These are phyloP conservation scores for Penaeus japonicus DNA, from an alignment of 1,140 invertebrate species.

Conservation along the genomic window DNA sequence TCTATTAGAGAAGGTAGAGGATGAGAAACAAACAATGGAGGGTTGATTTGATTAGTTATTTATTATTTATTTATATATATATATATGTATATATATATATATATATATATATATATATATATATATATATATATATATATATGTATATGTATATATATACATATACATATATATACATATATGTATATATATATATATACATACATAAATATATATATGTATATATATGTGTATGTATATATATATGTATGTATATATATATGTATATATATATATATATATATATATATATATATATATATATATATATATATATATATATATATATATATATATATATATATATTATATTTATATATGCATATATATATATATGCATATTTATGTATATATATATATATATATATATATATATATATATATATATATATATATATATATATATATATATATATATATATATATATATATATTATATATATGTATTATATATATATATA, in stretches of 20 bases:
- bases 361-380: background rate
- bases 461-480: background rate
- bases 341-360: background rate
- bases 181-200: background rate
- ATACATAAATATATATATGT: background rate
- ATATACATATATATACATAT: background rate
- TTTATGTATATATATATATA: background rate
- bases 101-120: constrained; percentile 18
- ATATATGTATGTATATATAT: background rate
- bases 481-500: background rate
- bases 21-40: too few relatives aligned
- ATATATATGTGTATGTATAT: background rate
- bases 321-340: background rate
- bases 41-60: too few relatives aligned
- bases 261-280: background rate
- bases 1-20: constrained; percentile 24
- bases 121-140: constrained; percentile 13
- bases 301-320: background rate
- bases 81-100: background rate
- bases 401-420: background rate
- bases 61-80: background rate
- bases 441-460: background rate
- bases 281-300: background rate
- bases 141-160: background rate
- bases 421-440: background rate